Evolutionary conservation across 2,797 vertebrate species (phyloP).

Genomic region (Podargus strigoides): DNA sequence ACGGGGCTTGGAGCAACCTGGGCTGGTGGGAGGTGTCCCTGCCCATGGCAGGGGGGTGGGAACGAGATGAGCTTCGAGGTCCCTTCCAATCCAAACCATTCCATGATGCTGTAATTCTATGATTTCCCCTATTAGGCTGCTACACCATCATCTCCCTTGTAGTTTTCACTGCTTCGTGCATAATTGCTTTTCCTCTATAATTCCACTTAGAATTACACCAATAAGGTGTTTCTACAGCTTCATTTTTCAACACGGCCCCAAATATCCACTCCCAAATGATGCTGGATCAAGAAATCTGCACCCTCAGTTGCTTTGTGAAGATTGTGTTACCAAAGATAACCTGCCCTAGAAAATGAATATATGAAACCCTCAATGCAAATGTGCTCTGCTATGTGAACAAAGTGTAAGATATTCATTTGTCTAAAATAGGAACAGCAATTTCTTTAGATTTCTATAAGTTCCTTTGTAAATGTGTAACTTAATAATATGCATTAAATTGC

Average conservation of each 20-base stretch:
- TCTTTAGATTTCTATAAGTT: neutral
- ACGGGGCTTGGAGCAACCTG: too few species aligned
- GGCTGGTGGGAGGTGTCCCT: too few species aligned
- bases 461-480: neutral
- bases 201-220: neutral
- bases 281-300: slow-evolving; percentile 1
- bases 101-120: too few species aligned
- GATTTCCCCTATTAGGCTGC: fast-evolving
- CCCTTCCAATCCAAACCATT: too few species aligned
- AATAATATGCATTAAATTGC: neutral
- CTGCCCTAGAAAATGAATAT: slow-evolving; percentile 39
- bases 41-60: too few species aligned
- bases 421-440: neutral
- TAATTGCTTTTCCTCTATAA: neutral
- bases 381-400: neutral
- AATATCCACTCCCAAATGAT: neutral
- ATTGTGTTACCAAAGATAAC: slow-evolving; percentile 38
- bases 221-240: neutral
- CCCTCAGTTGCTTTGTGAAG: slow-evolving; percentile 6
- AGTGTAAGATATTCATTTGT: neutral
- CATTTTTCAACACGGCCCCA: neutral
- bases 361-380: neutral
- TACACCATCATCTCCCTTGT: neutral
- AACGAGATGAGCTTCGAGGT: too few species aligned
- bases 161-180: neutral